Evolutionary conservation across 2,888 invertebrate species (phyloP).

Genomic region (Patella depressa): DNA sequence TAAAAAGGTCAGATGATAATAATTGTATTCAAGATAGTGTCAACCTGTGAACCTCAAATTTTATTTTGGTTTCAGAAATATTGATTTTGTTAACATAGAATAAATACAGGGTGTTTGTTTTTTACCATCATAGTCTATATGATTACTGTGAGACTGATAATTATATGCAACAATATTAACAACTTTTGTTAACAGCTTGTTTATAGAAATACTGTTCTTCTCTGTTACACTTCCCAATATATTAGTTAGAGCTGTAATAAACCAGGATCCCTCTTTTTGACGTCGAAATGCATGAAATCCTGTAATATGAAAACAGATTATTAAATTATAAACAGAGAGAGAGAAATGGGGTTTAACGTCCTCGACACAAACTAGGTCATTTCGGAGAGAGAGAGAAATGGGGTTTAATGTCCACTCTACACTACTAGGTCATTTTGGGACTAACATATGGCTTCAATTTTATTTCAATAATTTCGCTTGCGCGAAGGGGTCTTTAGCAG

Average conservation of each 20-base stretch:
- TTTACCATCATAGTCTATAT: slow-evolving; percentile 34
- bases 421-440: no score
- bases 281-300: slow-evolving; percentile 43
- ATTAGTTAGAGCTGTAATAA: slow-evolving; percentile 35
- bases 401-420: no score
- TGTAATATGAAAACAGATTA: not conserved
- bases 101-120: slow-evolving; percentile 40
- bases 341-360: no score
- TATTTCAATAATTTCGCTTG: no score
- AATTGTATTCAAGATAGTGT: no score
- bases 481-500: no score
- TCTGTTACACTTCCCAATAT: slow-evolving; percentile 24
- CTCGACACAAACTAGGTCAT: no score
- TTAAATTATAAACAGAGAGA: not conserved
- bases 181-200: slow-evolving; percentile 36
- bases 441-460: no score
- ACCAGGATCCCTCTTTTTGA: slow-evolving; percentile 43
- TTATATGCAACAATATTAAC: slow-evolving; percentile 31
- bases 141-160: slow-evolving; percentile 34
- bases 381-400: no score
- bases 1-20: no score
- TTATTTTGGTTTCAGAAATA: slow-evolving; percentile 26
- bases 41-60: not conserved
- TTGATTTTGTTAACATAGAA: slow-evolving; percentile 39
- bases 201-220: slow-evolving; percentile 20